A percentile compares a stretch with the other conserved stretches of the same genome.
Conservation (phyloP, 2,113 vertebrate species). For the Boleophthalmus pectinirostris region DNA sequence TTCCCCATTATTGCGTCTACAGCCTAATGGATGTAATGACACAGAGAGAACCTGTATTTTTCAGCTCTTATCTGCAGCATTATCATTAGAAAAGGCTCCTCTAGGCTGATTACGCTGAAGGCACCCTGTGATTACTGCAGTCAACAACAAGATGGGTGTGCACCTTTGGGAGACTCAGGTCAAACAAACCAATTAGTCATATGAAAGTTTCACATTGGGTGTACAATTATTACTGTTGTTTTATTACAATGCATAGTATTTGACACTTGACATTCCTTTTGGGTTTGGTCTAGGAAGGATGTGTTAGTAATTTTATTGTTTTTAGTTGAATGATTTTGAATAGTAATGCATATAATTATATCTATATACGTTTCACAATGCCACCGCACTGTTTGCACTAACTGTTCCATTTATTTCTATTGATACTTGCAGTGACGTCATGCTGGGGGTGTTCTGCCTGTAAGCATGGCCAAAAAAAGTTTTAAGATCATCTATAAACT, state of each 20-base stretch:
- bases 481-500: too few species aligned
- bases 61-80: conserved; percentile 39
- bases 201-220: not conserved
- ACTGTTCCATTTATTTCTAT: too few species aligned
- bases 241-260: not conserved
- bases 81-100: conserved; percentile 37
- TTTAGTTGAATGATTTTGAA: too few species aligned
- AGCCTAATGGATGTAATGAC: conserved; percentile 48
- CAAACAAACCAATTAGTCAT: not conserved
- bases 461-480: too few species aligned
- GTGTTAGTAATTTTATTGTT: too few species aligned
- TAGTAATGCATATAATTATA: too few species aligned
- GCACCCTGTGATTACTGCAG: conserved; percentile 46
- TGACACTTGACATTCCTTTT: not conserved
- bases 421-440: too few species aligned
- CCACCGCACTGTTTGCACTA: too few species aligned
- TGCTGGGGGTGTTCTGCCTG: too few species aligned
- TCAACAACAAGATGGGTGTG: conserved; percentile 18
- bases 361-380: too few species aligned
- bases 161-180: conserved; percentile 13
- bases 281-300: too few species aligned
- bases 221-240: not conserved
- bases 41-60: conserved; percentile 36
- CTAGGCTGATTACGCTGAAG: conserved; percentile 23
- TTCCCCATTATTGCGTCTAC: conserved; percentile 29